Base-by-base conservation (phyloP, 2,888 invertebrate species). In the Drosophila rubida region DNA sequence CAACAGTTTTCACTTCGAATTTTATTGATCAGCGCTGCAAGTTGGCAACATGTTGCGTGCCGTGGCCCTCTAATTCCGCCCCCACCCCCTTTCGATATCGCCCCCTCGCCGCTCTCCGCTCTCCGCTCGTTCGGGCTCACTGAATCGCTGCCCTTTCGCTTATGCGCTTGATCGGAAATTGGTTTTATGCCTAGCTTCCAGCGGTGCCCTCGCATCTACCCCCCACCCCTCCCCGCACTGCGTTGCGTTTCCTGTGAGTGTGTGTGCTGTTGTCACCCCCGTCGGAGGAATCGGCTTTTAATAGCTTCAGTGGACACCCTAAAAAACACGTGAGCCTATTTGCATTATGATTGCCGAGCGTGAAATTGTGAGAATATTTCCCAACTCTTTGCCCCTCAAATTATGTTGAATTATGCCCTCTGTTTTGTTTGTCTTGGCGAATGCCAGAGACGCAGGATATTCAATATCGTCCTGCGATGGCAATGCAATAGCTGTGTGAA, bases 141-240 rank as follows among this genome's bases (percentile, higher is more conserved):
- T 80, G 80, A 41, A 58, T 49, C 71, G 58, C 44, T 68, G 66
- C 66, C 71, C 64, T 58, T 74, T 67, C 69, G 65, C 63, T 75
- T 82, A 75, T 69, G 77, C 83, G 81, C 84, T 75, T 78, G 83
- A 88, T 89, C 89, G 90, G 87, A 89, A 89, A 87, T 87, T 89
- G 86, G 88, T 84, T 81, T 86, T 83, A 69, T 87, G 82, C 71
- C 62, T 61, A 66, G 84, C 68, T 83, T 62, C 57, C 84, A 79
- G 80, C n/a, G 58, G 57, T 73, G 70, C 72, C 50, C 66, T 70
- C 59, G 59, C 50, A 62, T 37, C 41, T 19, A 22, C 45, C 45
- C 45, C 55, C 11, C 16, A 9, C 42, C 14, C 35, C 30, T n/a
- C 32, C 25, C 46, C 37, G 66, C 46, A 39, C 73, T 42, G 54